Conservation (phyloP, 2,797 vertebrate species). For the Helicolenus hilgendorfi region DNA sequence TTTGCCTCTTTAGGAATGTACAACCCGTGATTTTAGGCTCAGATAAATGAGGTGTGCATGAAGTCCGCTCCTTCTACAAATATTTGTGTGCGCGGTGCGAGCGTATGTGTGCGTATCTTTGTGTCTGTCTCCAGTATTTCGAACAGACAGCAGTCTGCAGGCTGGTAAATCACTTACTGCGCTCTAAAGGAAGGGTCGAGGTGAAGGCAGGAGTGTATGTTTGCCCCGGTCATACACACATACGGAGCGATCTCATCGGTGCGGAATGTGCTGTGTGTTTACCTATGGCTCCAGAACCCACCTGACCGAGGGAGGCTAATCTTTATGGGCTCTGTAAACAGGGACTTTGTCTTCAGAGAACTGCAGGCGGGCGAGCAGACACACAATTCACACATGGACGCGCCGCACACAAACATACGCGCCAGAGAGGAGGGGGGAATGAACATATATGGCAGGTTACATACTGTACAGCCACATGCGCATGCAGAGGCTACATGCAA, state of each 20-base stretch:
- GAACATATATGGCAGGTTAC: constrained; percentile 27
- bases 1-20: constrained; percentile 79
- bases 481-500: background rate
- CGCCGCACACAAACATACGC: background rate
- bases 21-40: constrained; percentile 73
- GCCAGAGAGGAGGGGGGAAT: background rate
- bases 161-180: constrained; percentile 92
- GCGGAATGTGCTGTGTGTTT: constrained; percentile 89
- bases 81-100: constrained; percentile 80
- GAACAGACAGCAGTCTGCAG: constrained; percentile 83
- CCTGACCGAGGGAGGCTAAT: constrained; percentile 90
- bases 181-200: constrained; percentile 84
- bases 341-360: constrained; percentile 90
- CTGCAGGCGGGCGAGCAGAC: constrained; percentile 63
- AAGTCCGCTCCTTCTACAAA: constrained; percentile 87
- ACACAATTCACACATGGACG: constrained; percentile 69
- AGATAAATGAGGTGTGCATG: constrained; percentile 88
- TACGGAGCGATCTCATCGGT: constrained; percentile 88
- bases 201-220: constrained; percentile 89
- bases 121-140: constrained; percentile 83
- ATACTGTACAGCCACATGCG: constrained; percentile 42
- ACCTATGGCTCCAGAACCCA: constrained; percentile 90
- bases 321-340: constrained; percentile 92
- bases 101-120: constrained; percentile 64
- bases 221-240: constrained; percentile 88